phyloP scores from a whole-genome alignment of 2,888 invertebrate species.

The Ceraclea dissimilis region DNA sequence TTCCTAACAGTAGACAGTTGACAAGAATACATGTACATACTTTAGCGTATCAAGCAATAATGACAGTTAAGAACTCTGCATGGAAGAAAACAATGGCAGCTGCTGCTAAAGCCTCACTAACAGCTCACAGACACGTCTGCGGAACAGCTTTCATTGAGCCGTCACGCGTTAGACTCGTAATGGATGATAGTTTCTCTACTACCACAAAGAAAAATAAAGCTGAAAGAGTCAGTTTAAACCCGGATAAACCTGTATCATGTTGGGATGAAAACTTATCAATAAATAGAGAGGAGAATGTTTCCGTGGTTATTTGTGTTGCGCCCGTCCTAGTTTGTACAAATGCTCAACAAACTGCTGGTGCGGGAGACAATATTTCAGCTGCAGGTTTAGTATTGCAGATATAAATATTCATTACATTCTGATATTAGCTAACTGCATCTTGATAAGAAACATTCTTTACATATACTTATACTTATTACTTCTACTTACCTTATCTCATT shows the following conservation, averaged over 20 bases:
- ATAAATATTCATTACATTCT: constrained; percentile 33
- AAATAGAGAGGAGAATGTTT: constrained; percentile 27
- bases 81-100: constrained; percentile 77
- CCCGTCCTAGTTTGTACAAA: constrained; percentile 78
- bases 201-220: constrained; percentile 48
- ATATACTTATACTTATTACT: background rate
- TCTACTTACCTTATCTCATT: background rate
- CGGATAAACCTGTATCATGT: constrained; percentile 69
- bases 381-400: constrained; percentile 72
- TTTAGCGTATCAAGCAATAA: constrained; percentile 77
- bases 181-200: constrained; percentile 78
- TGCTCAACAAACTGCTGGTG: constrained; percentile 75
- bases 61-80: constrained; percentile 57
- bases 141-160: constrained; percentile 53
- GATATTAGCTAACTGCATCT: constrained; percentile 2
- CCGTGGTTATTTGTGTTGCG: constrained; percentile 68
- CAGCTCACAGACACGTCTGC: constrained; percentile 77
- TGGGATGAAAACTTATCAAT: constrained; percentile 61
- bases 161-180: constrained; percentile 50
- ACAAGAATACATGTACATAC: constrained; percentile 80
- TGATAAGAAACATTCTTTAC: background rate
- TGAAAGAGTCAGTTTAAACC: constrained; percentile 57
- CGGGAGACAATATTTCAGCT: constrained; percentile 84
- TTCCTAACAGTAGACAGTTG: constrained; percentile 48
- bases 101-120: constrained; percentile 74